Conservation (phyloP, 2,797 vertebrate genomes). For the Staurois parvus region DNA sequence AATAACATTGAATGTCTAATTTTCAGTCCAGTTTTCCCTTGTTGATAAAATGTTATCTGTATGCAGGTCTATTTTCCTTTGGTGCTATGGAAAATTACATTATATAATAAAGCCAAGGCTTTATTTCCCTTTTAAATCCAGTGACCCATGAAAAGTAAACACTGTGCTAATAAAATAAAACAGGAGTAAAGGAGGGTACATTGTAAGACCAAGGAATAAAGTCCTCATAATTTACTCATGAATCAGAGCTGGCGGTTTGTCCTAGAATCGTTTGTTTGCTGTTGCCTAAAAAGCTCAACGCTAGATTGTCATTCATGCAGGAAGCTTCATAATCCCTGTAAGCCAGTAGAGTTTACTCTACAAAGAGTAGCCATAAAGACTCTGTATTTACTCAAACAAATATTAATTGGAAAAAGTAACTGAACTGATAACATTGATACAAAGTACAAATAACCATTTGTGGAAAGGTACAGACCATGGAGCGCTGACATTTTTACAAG, state of each 20-base stretch:
- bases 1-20: not conserved
- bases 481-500: no score
- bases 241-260: slow-evolving; percentile 29
- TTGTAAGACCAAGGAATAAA: not conserved
- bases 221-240: slow-evolving; percentile 20
- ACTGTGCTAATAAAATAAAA: not conserved
- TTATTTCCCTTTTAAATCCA: slow-evolving; percentile 17
- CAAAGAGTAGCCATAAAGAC: slow-evolving; percentile 32
- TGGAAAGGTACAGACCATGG: no score
- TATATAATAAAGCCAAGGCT: not conserved
- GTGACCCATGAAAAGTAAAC: slow-evolving; percentile 34
- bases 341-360: slow-evolving; percentile 28
- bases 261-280: slow-evolving; percentile 30
- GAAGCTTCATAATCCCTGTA: slow-evolving; percentile 48
- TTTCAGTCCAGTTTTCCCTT: not conserved
- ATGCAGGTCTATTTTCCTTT: not conserved
- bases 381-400: slow-evolving; percentile 46
- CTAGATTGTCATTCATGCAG: slow-evolving; percentile 42
- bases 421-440: slow-evolving; percentile 12
- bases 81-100: not conserved
- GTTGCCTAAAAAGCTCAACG: slow-evolving; percentile 33
- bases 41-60: not conserved
- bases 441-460: slow-evolving; percentile 6
- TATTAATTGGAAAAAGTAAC: slow-evolving; percentile 47
- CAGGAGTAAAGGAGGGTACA: not conserved